These are phyloP conservation scores for Chionomys nivalis DNA, from an alignment of 2,113 vertebrate genomes.

Conservation along the genomic window DNA sequence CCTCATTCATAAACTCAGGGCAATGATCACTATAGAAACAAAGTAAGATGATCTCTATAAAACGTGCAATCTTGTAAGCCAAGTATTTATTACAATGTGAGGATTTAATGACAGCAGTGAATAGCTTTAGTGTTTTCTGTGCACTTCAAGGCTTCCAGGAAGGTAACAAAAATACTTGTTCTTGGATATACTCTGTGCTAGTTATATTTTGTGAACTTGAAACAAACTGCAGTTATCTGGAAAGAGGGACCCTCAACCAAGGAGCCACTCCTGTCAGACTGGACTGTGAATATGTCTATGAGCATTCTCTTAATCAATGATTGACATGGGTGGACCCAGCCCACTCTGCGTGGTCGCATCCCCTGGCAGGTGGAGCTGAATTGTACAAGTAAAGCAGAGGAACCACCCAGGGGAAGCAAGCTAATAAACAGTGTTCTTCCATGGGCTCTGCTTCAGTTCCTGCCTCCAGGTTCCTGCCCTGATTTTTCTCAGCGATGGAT, in stretches of 20 bases:
- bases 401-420: not conserved
- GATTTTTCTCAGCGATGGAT: not conserved
- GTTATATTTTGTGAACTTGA: not conserved
- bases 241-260: not conserved
- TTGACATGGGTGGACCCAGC: not conserved
- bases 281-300: not conserved
- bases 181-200: not conserved
- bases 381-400: not conserved
- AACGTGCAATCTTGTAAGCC: not conserved
- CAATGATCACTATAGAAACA: not conserved
- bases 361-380: not conserved
- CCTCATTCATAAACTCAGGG: not conserved
- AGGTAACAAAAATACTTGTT: not conserved
- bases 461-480: not conserved
- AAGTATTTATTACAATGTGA: not conserved
- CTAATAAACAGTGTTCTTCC: not conserved
- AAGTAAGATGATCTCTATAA: not conserved
- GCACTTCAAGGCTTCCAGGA: not conserved
- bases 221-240: not conserved
- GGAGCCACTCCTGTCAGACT: not conserved
- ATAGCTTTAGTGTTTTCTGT: conserved; percentile 10
- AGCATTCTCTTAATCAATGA: not conserved
- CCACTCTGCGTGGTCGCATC: not conserved
- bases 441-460: not conserved
- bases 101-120: not conserved